phyloP scores from a whole-genome alignment of 2,888 invertebrate genomes.

The Rhingia rostrata region DNA sequence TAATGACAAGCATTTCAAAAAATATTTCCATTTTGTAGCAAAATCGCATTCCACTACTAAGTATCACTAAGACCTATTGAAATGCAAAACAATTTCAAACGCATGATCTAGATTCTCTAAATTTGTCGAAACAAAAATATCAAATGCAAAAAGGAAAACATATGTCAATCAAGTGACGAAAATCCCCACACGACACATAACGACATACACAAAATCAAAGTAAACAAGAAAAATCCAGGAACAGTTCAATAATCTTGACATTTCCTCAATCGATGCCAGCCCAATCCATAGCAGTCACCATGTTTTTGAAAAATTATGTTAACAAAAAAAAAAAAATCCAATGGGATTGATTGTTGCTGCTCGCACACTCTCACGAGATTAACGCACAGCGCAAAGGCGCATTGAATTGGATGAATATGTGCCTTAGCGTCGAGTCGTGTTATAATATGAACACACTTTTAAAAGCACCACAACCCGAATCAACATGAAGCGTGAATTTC shows the following conservation, averaged over 20 bases:
- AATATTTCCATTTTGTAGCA: too few relatives aligned
- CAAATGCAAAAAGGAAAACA: not conserved
- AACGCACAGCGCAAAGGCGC: constrained; percentile 16
- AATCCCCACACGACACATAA: not conserved
- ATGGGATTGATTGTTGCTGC: constrained; percentile 20
- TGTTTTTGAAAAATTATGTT: not conserved
- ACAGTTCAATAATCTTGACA: constrained; percentile 63
- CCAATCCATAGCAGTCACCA: constrained; percentile 21
- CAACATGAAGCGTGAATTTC: constrained; percentile 44
- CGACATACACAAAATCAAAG: constrained; percentile 37
- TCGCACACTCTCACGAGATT: constrained; percentile 48
- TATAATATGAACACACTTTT: not conserved
- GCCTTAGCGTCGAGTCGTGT: not conserved
- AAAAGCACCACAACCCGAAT: constrained; percentile 11
- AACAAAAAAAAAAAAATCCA: constrained; percentile 13
- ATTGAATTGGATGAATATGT: constrained; percentile 44
- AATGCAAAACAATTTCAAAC: too few relatives aligned
- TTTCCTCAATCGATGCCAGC: constrained; percentile 53
- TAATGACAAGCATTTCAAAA: too few relatives aligned
- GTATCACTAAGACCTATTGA: too few relatives aligned
- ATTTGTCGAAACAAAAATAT: too few relatives aligned
- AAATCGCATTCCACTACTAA: too few relatives aligned
- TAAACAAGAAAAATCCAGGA: constrained; percentile 10
- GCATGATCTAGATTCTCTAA: too few relatives aligned
- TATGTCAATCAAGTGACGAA: constrained; percentile 53